phyloP scores from a whole-genome alignment of 2,888 invertebrate species.

The Ethmia dodecea region DNA sequence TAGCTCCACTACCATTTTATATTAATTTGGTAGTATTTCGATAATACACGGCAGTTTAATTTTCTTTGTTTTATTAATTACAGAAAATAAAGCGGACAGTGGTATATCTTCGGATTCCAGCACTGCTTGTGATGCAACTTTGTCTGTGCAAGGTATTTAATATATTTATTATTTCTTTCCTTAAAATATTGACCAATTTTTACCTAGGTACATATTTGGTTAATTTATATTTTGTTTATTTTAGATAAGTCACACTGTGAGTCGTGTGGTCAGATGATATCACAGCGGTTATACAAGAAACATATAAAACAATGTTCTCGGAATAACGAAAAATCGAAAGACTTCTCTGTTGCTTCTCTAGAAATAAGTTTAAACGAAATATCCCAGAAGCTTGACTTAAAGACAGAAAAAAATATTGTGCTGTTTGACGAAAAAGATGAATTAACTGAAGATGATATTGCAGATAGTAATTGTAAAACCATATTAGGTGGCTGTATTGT shows the following conservation, averaged over 20 bases:
- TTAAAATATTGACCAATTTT: not conserved
- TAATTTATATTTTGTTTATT: conserved; percentile 4
- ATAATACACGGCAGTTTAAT: not conserved
- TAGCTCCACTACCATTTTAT: too few relatives aligned
- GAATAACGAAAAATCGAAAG: not conserved
- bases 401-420: not conserved
- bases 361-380: conserved; percentile 1
- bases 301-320: conserved; percentile 18
- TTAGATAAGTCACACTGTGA: conserved; percentile 20
- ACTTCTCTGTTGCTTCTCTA: not conserved
- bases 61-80: conserved; percentile 19
- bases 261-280: conserved; percentile 18
- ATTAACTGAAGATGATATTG: conserved; percentile 6
- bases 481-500: conserved; percentile 43
- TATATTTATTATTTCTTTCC: too few relatives aligned
- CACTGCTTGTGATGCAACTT: conserved; percentile 24
- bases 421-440: conserved; percentile 1
- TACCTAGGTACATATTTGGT: not conserved
- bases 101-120: conserved; percentile 39
- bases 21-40: too few relatives aligned
- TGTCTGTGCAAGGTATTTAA: not conserved
- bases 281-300: conserved; percentile 9
- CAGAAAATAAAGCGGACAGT: conserved; percentile 33
- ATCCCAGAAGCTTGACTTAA: conserved; percentile 2
- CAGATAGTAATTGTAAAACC: conserved; percentile 30